Evolutionary conservation across 35 echinoderm and acorn worm species (phyloP).

Genomic region (Lytechinus variegatus): DNA sequence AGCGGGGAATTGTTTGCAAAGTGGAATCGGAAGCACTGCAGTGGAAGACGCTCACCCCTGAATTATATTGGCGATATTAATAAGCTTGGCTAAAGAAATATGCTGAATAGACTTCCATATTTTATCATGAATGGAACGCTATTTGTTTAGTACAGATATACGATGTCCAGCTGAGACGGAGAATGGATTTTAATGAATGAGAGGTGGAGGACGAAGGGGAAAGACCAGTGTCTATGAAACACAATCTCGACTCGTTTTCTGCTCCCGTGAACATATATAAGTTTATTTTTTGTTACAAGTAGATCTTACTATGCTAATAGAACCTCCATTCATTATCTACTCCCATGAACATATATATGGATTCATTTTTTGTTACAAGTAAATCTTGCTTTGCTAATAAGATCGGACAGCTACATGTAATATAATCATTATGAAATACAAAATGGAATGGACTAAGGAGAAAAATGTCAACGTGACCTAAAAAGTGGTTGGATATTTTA

Average conservation of each 20-base stretch:
- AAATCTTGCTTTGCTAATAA: neutral
- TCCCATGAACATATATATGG: neutral
- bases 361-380: neutral
- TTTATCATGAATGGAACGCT: neutral
- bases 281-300: neutral
- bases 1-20: neutral
- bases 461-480: too few relatives aligned
- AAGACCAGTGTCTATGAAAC: neutral
- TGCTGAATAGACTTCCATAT: neutral
- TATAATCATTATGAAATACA: too few relatives aligned
- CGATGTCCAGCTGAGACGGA: neutral
- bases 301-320: neutral
- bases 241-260: neutral
- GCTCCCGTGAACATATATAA: neutral
- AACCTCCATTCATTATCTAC: neutral
- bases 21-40: neutral
- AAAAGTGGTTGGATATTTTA: too few relatives aligned
- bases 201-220: neutral
- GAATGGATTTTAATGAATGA: neutral
- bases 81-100: neutral
- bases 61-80: neutral
- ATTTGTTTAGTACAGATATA: neutral
- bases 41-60: neutral
- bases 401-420: too few relatives aligned
- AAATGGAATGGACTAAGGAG: too few relatives aligned